Evolutionary conservation across 2,797 vertebrate species (phyloP), one percentile per base, ranked within the genome.

Genomic region (Lemur catta): DNA sequence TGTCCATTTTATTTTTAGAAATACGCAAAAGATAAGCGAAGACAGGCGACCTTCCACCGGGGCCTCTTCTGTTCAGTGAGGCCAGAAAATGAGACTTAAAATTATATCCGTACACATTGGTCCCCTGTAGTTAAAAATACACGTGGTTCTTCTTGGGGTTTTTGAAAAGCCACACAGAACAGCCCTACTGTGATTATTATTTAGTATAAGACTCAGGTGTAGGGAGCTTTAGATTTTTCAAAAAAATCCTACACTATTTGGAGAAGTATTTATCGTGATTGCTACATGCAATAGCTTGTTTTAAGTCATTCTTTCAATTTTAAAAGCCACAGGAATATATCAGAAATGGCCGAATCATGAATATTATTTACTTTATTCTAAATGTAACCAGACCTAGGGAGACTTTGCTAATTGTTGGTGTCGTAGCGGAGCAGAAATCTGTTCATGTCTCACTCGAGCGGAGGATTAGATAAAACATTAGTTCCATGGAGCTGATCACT

Each of bases 351-450:
- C 92, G 97, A 80, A 95, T 96, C 92, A 87, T 96, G 93, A 96
- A 63, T 81, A 97, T 97, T 97, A 95, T 85, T 97, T 97, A 97
- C 84, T 96, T 94, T 96, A 95, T 97, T 95, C 93, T 93, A 97
- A 97, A 84, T 93, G 76, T 86, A 97, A 94, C 74, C 89, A 92
- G 97, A 97, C 89, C 94, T 76, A 95, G 74, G 89, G 84, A 97
- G 81, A 94, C 72, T 90, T 89, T 80, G 76, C 95, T 98, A 96
- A 96, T 97, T 96, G 94, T 91, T 90, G 85, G 94, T 89, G 87
- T 95, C 11, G 4, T 74, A 96, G 91, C 3, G 28, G 92, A 98
- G 95, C 87, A 92, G 84, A 97, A 96, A 94, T 97, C 96, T 97
- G 89, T 87, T 97, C 94, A 74, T 65, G 91, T 97, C 93, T 94